Evolutionary conservation across 2,113 vertebrate species (phyloP).

Genomic region (Myrmecophaga tridactyla): DNA sequence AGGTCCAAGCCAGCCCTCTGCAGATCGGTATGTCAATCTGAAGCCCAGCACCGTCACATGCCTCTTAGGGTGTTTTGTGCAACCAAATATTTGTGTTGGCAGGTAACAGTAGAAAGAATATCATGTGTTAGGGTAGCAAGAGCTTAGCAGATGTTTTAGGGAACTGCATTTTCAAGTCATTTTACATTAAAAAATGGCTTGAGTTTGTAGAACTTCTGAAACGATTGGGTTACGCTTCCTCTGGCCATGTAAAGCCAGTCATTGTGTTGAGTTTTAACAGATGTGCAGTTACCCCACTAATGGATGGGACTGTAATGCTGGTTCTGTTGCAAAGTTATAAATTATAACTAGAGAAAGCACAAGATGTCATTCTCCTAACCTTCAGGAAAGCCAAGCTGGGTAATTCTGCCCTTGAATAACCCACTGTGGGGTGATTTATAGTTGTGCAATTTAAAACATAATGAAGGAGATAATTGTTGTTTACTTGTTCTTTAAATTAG

Average conservation of each 20-base stretch:
- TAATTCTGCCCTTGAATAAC: conserved; percentile 75
- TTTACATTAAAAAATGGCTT: conserved; percentile 80
- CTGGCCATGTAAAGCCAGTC: conserved; percentile 81
- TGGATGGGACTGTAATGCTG: conserved; percentile 71
- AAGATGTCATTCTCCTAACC: conserved; percentile 78
- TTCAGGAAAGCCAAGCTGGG: conserved; percentile 65
- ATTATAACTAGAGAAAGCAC: conserved; percentile 75
- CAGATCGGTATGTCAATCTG: conserved; percentile 55
- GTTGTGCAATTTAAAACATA: conserved; percentile 68
- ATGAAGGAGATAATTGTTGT: conserved; percentile 74
- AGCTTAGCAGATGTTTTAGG: conserved; percentile 88
- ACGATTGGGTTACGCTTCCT: conserved; percentile 87
- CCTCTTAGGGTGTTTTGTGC: conserved; percentile 79
- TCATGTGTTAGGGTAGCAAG: conserved; percentile 81
- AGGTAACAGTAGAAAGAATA: conserved; percentile 79
- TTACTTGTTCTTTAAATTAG: conserved; percentile 71
- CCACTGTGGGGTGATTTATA: conserved; percentile 60
- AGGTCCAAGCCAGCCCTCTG: conserved; percentile 49
- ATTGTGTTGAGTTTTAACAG: conserved; percentile 82
- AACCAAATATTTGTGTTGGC: conserved; percentile 88
- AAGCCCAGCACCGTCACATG: conserved; percentile 77
- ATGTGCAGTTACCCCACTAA: conserved; percentile 78
- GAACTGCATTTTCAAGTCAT: conserved; percentile 86
- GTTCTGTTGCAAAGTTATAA: conserved; percentile 80
- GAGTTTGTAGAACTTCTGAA: conserved; percentile 81